Evolutionary conservation across 2,888 invertebrate species (phyloP), one percentile per base, ranked within the genome.

Genomic region (Amiota communis): DNA sequence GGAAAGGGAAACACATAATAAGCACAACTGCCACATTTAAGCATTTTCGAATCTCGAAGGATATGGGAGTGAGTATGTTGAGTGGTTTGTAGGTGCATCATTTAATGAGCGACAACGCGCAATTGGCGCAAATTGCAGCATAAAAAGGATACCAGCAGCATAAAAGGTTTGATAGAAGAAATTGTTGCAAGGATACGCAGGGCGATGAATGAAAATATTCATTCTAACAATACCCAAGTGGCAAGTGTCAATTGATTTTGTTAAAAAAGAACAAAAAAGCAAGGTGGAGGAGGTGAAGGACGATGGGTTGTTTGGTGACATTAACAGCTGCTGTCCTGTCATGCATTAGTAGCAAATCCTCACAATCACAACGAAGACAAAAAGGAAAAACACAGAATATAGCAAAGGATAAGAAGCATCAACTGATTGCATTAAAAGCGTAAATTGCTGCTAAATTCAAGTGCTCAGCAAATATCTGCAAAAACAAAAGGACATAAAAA

Each of bases 91-190:
- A 3, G 59, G 17, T 12, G 51, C 12, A 23, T 68, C 67, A 68
- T 68, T 68, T 53, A 68, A 53, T 51, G 67, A 12, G 23, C 17
- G 48, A 23, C 48, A 17, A 23, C 67, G 57, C 72, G 72, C 84
- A 84, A 84, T 82, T 84, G 81, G 74, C 79, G 76, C 78, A 82
- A 85, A 83, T 78, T 84, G 85, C 80, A 74, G 76, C 70, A 75
- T 78, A 85, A 79, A 79, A 77, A 74, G 47, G 48, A 68, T 65
- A 48, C 48, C 65, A 65, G 48, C 65, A 36, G 36, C 12, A 63
- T 59, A 13, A 48, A 48, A 15, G 72, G 47, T 47, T 47, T 6
- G 71, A 63, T 63, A 49, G n/a, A 51, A 17, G 20, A 48, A 15
- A 48, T 36, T 36, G 36, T 4, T 36, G 36, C 36, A 36, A 36